Evolutionary conservation across 2,888 invertebrate species (phyloP), one percentile per base, ranked within the genome.

Genomic region (Schrankia costaestrigalis): DNA sequence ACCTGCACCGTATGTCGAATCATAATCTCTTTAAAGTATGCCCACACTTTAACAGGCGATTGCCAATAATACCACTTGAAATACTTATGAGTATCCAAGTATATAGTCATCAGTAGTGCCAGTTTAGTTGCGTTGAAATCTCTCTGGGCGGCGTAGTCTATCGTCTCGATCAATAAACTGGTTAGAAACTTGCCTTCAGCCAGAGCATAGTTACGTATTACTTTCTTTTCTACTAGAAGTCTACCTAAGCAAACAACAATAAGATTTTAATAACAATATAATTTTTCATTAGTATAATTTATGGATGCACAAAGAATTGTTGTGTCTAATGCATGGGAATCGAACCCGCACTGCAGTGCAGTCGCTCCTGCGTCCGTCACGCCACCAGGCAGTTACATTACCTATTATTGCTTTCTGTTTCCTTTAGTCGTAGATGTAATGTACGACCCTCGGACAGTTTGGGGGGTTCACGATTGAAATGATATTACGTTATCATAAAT

Each of bases 1-100:
- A 83, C 86, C 73, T 82, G 75, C 37, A 85, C 71, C 2, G 83
- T 77, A 49, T 84, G 85, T 8, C 78, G 58, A 37, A 83, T 77
- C 73, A 87, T 70, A 1, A 73, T 26, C 44, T 84, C 82, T 48
- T 76, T 78, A 48, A 86, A 87, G 40, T 77, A 84, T 6, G 30
- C 31, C 86, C 86, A 87, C 1, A 86, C 57, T 0, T 50, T 54
- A 0, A 14, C 29, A 0, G 86, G 79, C 0, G 78, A 40, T 10
- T 65, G 50, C 85, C 85, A 86, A 46, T 80, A 84, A 32, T 74
- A 77, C 64, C 75, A 71, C 47, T 78, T 84, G 55, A 83, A 86
- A 47, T 72, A 76, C 8, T 63, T 8, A 46, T 86, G 86, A 0
- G 75, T 51, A 35, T 55, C 53, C 11, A 83, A 33, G 39, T 87